These are phyloP conservation scores for Malurus splendens DNA, from an alignment of 2,797 vertebrate species.

Conservation along the genomic window DNA sequence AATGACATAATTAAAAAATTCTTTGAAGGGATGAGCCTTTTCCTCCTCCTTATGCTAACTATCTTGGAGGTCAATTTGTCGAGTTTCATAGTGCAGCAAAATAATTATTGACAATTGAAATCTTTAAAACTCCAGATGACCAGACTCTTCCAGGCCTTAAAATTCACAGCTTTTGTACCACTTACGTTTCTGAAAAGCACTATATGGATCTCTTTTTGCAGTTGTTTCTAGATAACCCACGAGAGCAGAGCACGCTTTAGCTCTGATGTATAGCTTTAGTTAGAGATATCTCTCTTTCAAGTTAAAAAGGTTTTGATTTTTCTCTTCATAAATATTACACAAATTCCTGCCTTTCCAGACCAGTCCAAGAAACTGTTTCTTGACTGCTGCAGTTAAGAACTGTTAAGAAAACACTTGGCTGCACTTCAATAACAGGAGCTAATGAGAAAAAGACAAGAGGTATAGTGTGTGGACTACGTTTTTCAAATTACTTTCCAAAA, in stretches of 20 bases:
- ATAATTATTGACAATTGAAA: not conserved
- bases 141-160: not conserved
- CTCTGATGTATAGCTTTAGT: not conserved
- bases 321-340: not conserved
- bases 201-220: not conserved
- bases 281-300: not conserved
- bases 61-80: not conserved
- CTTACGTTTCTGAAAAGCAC: not conserved
- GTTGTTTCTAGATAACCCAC: not conserved
- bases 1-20: not conserved
- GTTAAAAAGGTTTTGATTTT: not conserved
- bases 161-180: not conserved
- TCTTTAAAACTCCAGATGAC: not conserved
- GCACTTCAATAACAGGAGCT: not conserved
- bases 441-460: not conserved
- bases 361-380: not conserved
- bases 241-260: not conserved
- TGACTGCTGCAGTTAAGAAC: not conserved
- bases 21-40: accelerated
- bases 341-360: not conserved
- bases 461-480: not conserved
- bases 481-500: constrained; percentile 1
- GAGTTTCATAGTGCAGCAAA: not conserved
- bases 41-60: not conserved
- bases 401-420: not conserved